These are phyloP conservation scores for Sebastes fasciatus DNA, from an alignment of 2,113 vertebrate genomes.

Conservation along the genomic window DNA sequence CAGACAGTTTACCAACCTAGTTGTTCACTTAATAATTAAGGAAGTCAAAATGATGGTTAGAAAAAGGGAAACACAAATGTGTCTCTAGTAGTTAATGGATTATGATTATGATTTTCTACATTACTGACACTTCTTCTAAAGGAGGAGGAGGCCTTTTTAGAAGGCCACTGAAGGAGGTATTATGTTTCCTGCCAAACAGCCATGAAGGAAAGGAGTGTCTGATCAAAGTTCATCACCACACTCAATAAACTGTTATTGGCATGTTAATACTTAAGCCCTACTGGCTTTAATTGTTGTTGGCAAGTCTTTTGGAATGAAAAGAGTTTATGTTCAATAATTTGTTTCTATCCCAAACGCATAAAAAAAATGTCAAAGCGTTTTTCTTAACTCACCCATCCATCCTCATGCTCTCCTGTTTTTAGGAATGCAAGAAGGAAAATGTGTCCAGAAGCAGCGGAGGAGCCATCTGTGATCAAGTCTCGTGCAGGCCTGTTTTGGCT, in stretches of 20 bases:
- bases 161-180: background rate
- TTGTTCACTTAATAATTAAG: too few species aligned
- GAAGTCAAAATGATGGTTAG: too few species aligned
- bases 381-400: background rate
- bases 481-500: conserved; percentile 75
- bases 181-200: background rate
- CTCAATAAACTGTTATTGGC: background rate
- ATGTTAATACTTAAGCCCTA: too few species aligned
- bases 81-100: too few species aligned
- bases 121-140: too few species aligned
- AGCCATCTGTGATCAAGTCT: conserved; percentile 67
- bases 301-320: background rate
- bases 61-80: too few species aligned
- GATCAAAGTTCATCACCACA: background rate
- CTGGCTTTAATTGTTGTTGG: background rate
- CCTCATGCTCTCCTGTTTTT: background rate
- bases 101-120: too few species aligned
- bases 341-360: background rate
- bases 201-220: background rate
- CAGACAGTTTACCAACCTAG: too few species aligned
- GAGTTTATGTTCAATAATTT: background rate
- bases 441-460: conserved; percentile 82
- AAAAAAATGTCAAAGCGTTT: background rate
- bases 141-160: background rate
- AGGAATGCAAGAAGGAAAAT: conserved; percentile 90